Conservation (phyloP, 2,797 vertebrate species). For the Loriculus beryllinus region DNA sequence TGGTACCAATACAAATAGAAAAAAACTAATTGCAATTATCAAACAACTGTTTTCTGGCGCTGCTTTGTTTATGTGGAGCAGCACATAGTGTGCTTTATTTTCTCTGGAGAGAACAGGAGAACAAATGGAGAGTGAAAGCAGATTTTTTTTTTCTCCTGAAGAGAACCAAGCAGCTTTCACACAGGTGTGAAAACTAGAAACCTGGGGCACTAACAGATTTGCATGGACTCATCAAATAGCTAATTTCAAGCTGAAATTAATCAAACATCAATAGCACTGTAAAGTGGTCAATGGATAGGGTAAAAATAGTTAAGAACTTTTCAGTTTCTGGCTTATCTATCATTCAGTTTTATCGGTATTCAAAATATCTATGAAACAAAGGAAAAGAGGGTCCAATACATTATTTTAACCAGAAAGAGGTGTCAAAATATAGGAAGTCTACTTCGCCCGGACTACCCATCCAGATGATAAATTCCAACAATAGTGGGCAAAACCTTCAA, state of each 20-base stretch:
- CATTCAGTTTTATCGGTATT: neutral
- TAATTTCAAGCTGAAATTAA: neutral
- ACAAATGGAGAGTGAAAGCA: neutral
- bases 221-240: accelerated
- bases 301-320: neutral
- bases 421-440: neutral
- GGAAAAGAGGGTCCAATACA: neutral
- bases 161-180: neutral
- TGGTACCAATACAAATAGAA: neutral
- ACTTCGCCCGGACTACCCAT: neutral
- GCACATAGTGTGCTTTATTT: neutral
- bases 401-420: neutral
- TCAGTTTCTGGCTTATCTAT: neutral
- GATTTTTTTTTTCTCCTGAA: neutral
- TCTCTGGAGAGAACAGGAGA: neutral
- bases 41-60: neutral
- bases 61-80: neutral
- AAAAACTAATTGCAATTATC: neutral
- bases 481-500: neutral
- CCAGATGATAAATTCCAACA: neutral
- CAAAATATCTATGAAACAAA: neutral
- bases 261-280: neutral
- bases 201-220: neutral
- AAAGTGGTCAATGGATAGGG: neutral
- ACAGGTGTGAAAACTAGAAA: neutral